phyloP scores from a whole-genome alignment of 2,888 invertebrate genomes.

The Campoplex capitator region DNA sequence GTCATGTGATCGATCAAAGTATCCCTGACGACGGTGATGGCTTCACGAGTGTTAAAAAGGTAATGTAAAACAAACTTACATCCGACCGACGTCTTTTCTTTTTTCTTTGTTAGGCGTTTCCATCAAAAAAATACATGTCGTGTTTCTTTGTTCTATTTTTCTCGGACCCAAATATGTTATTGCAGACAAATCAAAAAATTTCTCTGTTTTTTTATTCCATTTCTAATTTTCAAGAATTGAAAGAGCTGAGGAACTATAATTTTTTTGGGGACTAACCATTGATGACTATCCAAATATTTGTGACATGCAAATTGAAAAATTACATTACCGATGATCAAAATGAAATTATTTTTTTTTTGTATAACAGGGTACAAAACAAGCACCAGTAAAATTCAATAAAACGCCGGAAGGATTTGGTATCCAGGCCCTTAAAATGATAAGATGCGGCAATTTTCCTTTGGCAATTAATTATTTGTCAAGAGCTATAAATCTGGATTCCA shows the following conservation, averaged over 20 bases:
- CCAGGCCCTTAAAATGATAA: slow-evolving; percentile 57
- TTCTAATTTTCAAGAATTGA: neutral
- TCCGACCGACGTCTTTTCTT: neutral
- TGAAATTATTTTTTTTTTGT: neutral
- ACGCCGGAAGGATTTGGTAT: slow-evolving; percentile 64
- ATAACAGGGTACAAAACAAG: slow-evolving; percentile 49
- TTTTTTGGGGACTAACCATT: no score
- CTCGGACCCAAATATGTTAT: neutral
- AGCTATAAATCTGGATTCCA: slow-evolving; percentile 63
- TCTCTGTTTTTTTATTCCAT: neutral
- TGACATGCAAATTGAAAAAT: neutral
- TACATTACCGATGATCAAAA: neutral
- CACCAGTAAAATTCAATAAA: slow-evolving; percentile 31
- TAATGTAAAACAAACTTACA: neutral
- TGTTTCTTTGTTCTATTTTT: neutral
- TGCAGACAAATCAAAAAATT: neutral
- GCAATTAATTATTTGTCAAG: slow-evolving; percentile 65
- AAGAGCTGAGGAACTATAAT: neutral
- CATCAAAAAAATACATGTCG: neutral
- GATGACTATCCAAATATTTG: neutral
- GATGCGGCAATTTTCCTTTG: slow-evolving; percentile 51
- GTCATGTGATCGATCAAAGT: neutral
- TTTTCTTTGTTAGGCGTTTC: neutral
- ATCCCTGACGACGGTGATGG: slow-evolving; percentile 32
- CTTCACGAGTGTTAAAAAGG: slow-evolving; percentile 56